Percentiles rank a stretch among this genome's conserved stretches.
phyloP scores from a whole-genome alignment of 2,113 vertebrate species.

The Dendrocopos noguchii region DNA sequence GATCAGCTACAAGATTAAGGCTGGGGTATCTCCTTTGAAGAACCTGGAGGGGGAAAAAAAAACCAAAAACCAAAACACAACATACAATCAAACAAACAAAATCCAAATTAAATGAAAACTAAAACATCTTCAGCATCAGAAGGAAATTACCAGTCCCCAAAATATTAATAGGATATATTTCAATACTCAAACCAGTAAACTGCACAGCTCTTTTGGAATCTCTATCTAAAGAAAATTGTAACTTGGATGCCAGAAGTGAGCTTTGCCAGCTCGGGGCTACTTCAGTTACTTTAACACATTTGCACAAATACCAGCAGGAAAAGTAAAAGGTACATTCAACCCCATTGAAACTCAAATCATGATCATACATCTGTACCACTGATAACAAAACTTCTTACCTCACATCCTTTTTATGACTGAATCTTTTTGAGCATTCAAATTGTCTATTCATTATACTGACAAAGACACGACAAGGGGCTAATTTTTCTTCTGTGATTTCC shows the following conservation, averaged over 20 bases:
- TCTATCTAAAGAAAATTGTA: neutral
- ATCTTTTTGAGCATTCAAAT: neutral
- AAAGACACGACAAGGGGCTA: neutral
- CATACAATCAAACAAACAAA: neutral
- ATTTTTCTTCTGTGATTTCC: neutral
- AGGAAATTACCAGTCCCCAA: neutral
- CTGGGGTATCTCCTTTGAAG: slow-evolving; percentile 81
- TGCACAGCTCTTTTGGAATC: neutral
- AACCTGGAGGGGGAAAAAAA: slow-evolving; percentile 72
- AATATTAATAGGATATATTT: neutral
- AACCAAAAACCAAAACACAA: no score
- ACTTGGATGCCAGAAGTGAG: neutral
- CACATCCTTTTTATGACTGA: neutral
- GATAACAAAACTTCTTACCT: neutral
- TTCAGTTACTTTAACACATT: neutral
- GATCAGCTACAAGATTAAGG: slow-evolving; percentile 81
- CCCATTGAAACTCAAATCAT: neutral
- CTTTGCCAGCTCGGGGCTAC: neutral
- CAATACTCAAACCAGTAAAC: neutral
- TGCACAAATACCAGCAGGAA: neutral
- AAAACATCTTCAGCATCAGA: neutral
- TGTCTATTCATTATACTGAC: neutral
- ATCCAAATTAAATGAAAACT: neutral
- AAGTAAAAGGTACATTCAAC: neutral
- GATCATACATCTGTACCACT: neutral